phyloP scores from a whole-genome alignment of 2,113 vertebrate genomes.

The Aegotheles bennettii region DNA sequence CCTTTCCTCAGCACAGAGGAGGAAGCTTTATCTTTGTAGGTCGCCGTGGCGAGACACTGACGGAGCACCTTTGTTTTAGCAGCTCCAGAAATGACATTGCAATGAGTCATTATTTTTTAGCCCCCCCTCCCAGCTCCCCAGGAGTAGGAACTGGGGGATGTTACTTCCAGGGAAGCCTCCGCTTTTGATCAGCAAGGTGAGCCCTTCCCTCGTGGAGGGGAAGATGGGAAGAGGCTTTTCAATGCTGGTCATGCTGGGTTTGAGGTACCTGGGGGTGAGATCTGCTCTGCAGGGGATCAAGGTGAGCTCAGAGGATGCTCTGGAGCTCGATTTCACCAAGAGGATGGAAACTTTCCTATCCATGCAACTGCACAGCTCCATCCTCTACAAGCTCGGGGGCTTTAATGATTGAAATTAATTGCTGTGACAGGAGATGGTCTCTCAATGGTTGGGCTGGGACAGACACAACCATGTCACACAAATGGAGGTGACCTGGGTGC shows the following conservation, averaged over 20 bases:
- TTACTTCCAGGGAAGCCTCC: not conserved
- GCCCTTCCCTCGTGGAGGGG: not conserved
- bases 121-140: accelerated
- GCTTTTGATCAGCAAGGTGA: constrained; percentile 6
- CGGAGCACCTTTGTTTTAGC: not conserved
- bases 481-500: not conserved
- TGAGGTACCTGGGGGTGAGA: not conserved
- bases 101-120: constrained; percentile 18
- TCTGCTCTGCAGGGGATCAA: not conserved
- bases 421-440: not conserved
- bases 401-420: not conserved
- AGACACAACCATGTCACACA: not conserved
- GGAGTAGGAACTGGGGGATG: not conserved
- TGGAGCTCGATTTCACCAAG: not conserved
- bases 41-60: not conserved
- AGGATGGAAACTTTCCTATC: not conserved
- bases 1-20: not conserved
- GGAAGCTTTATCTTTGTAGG: not conserved
- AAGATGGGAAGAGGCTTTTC: not conserved
- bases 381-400: not conserved
- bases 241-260: not conserved
- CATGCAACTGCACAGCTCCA: not conserved
- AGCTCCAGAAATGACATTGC: constrained; percentile 13
- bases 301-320: not conserved
- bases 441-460: not conserved